Conservation (phyloP, 1,140 invertebrate species). For the Episyrphus balteatus region DNA sequence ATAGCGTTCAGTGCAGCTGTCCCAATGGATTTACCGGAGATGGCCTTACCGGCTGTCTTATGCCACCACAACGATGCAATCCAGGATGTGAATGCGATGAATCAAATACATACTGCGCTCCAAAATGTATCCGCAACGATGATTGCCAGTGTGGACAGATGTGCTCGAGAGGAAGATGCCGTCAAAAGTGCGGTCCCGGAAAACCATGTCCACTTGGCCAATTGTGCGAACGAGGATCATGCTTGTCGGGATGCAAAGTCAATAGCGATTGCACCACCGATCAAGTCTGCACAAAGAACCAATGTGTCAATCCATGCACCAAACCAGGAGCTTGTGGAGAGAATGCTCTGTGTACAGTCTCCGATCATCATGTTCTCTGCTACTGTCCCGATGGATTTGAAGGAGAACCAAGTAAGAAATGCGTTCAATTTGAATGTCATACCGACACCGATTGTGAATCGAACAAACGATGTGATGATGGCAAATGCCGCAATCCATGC, state of each 20-base stretch:
- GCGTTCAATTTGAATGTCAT: conserved; percentile 63
- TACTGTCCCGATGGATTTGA: conserved; percentile 73
- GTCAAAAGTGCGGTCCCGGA: conserved; percentile 35
- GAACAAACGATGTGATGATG: conserved; percentile 61
- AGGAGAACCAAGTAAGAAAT: conserved; percentile 63
- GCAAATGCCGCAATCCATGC: conserved; percentile 76
- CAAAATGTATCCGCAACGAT: conserved; percentile 49
- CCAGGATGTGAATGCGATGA: conserved; percentile 62
- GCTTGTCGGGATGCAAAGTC: conserved; percentile 60
- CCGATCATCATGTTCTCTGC: conserved; percentile 69
- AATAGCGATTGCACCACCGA: conserved; percentile 70
- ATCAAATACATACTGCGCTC: conserved; percentile 58
- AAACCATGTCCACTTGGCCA: conserved; percentile 37
- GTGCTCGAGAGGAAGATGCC: conserved; percentile 41
- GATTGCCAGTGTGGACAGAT: conserved; percentile 64
- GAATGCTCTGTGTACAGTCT: conserved; percentile 63
- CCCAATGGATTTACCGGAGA: conserved; percentile 69
- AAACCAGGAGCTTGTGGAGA: conserved; percentile 53
- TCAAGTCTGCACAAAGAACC: conserved; percentile 59
- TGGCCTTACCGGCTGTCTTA: conserved; percentile 60
- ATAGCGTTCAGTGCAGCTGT: conserved; percentile 73
- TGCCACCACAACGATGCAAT: conserved; percentile 53
- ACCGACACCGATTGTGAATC: conserved; percentile 64
- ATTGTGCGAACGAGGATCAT: conserved; percentile 51
- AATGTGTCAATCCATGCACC: conserved; percentile 67